Evolutionary conservation across 2,888 invertebrate species (phyloP).

Genomic region (Lasioglossum villosulum): DNA sequence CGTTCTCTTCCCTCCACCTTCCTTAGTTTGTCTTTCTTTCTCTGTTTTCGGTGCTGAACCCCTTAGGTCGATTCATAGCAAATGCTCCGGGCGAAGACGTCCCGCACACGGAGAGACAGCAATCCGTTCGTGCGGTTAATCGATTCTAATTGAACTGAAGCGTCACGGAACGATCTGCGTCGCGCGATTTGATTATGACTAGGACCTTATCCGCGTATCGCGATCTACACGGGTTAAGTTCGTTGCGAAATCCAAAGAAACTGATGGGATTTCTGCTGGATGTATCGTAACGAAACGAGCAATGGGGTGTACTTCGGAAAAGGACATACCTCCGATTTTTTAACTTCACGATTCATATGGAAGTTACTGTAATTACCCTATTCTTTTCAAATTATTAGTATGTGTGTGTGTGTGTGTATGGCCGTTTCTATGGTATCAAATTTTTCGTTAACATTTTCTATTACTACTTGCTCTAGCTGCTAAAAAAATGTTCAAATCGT

Average conservation of each 20-base stretch:
- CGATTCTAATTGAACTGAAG: conserved; percentile 32
- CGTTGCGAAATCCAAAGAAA: neutral
- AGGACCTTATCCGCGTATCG: neutral
- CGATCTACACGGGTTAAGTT: neutral
- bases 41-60: neutral
- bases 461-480: too few relatives aligned
- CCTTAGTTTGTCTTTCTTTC: neutral
- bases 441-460: too few relatives aligned
- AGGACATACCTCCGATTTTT: too few relatives aligned
- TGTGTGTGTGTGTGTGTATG: too few relatives aligned
- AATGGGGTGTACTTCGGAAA: too few relatives aligned
- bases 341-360: too few relatives aligned
- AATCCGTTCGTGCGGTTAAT: conserved; percentile 22
- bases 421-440: too few relatives aligned
- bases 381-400: too few relatives aligned
- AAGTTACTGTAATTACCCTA: too few relatives aligned
- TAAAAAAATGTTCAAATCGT: too few relatives aligned
- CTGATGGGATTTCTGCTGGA: neutral
- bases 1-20: neutral
- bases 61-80: neutral
- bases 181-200: conserved; percentile 21
- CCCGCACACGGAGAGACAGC: neutral
- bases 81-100: neutral
- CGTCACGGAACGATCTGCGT: conserved; percentile 23
- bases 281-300: neutral